Percentiles rank a stretch among this genome's conserved stretches.
Evolutionary conservation across 1,140 invertebrate genomes (phyloP).

Genomic region (Portunus trituberculatus): DNA sequence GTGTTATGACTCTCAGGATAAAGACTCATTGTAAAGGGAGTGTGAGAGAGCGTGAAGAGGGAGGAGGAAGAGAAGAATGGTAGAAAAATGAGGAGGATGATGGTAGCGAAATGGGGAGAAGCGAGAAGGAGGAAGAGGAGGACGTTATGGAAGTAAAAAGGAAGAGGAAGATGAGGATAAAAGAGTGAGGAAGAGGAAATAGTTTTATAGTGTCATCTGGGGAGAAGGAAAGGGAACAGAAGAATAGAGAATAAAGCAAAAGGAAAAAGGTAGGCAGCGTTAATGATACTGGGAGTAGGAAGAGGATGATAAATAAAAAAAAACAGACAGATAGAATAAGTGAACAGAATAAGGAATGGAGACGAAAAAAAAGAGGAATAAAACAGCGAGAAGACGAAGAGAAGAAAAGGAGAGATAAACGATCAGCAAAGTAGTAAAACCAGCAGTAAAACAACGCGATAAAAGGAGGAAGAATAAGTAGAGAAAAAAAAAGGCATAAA

Average conservation of each 20-base stretch:
- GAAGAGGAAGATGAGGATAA: not conserved
- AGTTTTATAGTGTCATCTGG: too few species aligned
- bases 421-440: not conserved
- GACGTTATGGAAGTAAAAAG: not conserved
- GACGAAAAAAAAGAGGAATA: not conserved
- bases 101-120: not conserved
- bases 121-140: not conserved
- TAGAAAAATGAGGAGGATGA: not conserved
- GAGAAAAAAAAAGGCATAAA: too few species aligned
- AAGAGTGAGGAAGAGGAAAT: not conserved
- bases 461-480: not conserved
- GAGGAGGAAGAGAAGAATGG: not conserved
- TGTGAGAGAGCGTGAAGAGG: not conserved
- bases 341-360: too few species aligned
- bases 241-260: too few species aligned
- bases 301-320: not conserved
- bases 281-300: too few species aligned
- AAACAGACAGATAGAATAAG: not conserved
- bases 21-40: too few species aligned
- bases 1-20: too few species aligned
- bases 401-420: not conserved
- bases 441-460: too few species aligned
- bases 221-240: too few species aligned
- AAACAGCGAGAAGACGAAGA: not conserved
- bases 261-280: too few species aligned